Percentiles rank a stretch among this genome's conserved stretches.
Conservation (phyloP, 2,797 vertebrate species). For the Hippoglossus hippoglossus region DNA sequence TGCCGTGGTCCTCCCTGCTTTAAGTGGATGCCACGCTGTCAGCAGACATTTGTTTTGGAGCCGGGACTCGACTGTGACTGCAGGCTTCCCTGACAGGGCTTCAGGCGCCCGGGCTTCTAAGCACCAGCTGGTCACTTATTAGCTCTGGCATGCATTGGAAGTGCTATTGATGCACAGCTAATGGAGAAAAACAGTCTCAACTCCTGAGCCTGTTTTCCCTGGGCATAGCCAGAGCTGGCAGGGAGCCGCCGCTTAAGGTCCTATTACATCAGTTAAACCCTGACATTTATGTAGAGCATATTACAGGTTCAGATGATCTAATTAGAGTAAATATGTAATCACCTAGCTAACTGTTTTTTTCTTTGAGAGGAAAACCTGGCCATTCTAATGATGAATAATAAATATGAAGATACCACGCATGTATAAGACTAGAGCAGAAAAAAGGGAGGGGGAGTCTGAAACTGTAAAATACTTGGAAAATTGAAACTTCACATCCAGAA, state of each 20-base stretch:
- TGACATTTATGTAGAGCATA: conserved; percentile 15
- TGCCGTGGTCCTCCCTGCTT: conserved; percentile 43
- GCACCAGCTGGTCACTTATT: conserved; percentile 73
- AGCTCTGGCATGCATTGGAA: conserved; percentile 62
- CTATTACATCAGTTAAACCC: conserved; percentile 10
- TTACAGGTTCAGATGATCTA: conserved; percentile 7
- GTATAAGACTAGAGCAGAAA: not conserved
- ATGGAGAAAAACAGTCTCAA: conserved; percentile 62
- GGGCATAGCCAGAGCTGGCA: conserved; percentile 25
- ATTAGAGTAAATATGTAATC: conserved; percentile 11
- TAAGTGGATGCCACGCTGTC: conserved; percentile 62
- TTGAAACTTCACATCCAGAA: not conserved
- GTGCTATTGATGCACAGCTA: conserved; percentile 59
- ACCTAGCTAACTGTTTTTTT: not conserved
- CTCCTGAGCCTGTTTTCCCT: conserved; percentile 33
- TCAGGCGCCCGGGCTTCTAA: conserved; percentile 46
- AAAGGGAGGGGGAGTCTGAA: not conserved
- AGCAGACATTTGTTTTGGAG: conserved; percentile 62
- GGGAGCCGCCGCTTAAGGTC: conserved; percentile 9
- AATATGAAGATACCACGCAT: not conserved
- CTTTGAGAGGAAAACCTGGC: not conserved
- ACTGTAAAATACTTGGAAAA: not conserved
- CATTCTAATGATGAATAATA: not conserved
- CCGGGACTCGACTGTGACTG: conserved; percentile 39
- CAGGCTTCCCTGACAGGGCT: conserved; percentile 56